Evolutionary conservation across 37 sponge, comb jelly and placozoan species (phyloP).

Genomic region (Diacarnus erythraeanus): DNA sequence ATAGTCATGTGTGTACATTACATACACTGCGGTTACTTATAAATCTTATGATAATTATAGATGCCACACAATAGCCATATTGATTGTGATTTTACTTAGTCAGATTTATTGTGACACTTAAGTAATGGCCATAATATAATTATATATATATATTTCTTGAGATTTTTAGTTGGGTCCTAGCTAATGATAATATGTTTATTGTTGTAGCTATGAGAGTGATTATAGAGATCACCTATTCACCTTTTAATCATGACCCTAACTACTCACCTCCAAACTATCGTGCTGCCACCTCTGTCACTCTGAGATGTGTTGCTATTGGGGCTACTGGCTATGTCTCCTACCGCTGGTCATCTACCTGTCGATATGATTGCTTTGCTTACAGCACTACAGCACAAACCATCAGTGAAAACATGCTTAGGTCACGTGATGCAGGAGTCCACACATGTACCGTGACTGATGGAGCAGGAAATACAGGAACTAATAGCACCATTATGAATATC

Average conservation of each 20-base stretch:
- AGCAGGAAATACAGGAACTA: neutral
- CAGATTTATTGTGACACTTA: too few relatives aligned
- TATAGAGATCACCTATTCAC: too few relatives aligned
- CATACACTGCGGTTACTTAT: too few relatives aligned
- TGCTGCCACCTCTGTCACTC: neutral
- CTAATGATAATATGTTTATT: too few relatives aligned
- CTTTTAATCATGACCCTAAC: neutral
- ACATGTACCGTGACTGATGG: neutral
- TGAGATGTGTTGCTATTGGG: neutral
- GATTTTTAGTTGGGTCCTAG: too few relatives aligned
- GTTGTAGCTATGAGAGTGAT: too few relatives aligned
- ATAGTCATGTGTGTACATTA: too few relatives aligned
- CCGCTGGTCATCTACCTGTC: neutral
- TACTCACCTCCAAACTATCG: neutral
- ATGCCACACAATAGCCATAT: too few relatives aligned
- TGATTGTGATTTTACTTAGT: too few relatives aligned
- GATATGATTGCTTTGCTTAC: neutral
- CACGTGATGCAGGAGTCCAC: neutral
- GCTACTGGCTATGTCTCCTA: neutral
- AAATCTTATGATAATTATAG: too few relatives aligned
- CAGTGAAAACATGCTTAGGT: neutral
- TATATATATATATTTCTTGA: too few relatives aligned
- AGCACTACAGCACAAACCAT: neutral
- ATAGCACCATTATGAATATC: neutral
- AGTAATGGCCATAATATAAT: too few relatives aligned